Conservation (phyloP, 2,888 invertebrate species). For the Apodemia mormo region DNA sequence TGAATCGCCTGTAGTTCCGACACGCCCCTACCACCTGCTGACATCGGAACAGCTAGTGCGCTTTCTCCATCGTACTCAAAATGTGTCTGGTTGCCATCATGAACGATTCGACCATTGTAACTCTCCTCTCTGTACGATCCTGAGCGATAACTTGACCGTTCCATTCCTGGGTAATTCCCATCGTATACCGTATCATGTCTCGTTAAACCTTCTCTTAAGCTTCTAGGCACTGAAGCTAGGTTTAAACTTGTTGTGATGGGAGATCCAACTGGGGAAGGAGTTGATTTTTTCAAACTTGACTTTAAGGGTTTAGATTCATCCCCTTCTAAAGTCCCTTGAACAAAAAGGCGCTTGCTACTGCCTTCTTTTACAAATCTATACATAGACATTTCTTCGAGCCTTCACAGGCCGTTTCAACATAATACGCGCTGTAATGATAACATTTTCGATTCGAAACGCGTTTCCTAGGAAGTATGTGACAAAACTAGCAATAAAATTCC, state of each 20-base stretch:
- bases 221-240: conserved; percentile 80
- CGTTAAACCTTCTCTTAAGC: conserved; percentile 76
- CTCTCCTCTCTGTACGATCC: conserved; percentile 69
- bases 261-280: conserved; percentile 78
- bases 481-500: conserved; percentile 43
- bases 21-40: conserved; percentile 68
- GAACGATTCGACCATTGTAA: conserved; percentile 72
- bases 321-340: conserved; percentile 87
- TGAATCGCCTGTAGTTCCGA: conserved; percentile 88
- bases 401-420: conserved; percentile 60
- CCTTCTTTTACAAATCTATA: conserved; percentile 90
- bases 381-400: conserved; percentile 83
- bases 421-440: conserved; percentile 56
- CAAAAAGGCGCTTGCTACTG: conserved; percentile 86
- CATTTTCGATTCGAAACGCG: conserved; percentile 72
- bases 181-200: conserved; percentile 76
- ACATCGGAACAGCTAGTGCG: conserved; percentile 67
- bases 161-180: conserved; percentile 75
- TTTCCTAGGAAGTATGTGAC: conserved; percentile 45
- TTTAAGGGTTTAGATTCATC: conserved; percentile 80
- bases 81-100: conserved; percentile 76
- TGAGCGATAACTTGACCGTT: conserved; percentile 64
- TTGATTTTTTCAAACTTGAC: conserved; percentile 76
- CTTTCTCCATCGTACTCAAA: conserved; percentile 74
- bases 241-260: conserved; percentile 84